A percentile compares a stretch with the other conserved stretches of the same genome.
These are phyloP conservation scores for Serinus canaria DNA, from an alignment of 2,113 vertebrate species.

Conservation along the genomic window DNA sequence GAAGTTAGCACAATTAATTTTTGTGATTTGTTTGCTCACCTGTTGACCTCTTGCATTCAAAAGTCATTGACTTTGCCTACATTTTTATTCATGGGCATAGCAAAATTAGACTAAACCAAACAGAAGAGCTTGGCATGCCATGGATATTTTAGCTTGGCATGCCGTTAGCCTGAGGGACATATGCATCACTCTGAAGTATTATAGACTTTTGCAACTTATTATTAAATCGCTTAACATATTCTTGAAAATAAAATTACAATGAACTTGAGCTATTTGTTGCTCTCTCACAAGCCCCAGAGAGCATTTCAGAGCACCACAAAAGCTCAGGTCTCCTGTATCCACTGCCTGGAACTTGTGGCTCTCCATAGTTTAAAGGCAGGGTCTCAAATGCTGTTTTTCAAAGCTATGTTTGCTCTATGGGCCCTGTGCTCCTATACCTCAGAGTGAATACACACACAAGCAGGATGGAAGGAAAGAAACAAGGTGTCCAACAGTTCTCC, in stretches of 20 bases:
- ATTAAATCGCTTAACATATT: neutral
- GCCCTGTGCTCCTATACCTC: neutral
- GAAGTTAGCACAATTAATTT: neutral
- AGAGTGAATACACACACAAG: neutral
- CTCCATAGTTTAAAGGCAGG: neutral
- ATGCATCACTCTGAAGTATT: neutral
- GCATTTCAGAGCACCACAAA: neutral
- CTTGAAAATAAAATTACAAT: neutral
- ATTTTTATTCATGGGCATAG: neutral
- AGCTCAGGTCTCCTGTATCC: accelerated
- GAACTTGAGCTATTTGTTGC: neutral
- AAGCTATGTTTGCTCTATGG: neutral
- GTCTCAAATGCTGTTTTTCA: neutral
- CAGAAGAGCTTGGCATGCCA: neutral
- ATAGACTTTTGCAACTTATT: neutral
- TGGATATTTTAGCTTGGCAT: neutral
- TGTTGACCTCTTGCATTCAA: neutral
- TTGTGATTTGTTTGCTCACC: neutral
- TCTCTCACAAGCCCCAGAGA: neutral
- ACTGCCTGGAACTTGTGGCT: neutral
- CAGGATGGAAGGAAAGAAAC: neutral
- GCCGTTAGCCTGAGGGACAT: neutral
- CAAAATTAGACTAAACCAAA: neutral
- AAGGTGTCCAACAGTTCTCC: neutral
- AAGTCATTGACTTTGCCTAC: neutral